Base-by-base conservation (phyloP, 2,113 vertebrate species). In the Motacilla alba region DNA sequence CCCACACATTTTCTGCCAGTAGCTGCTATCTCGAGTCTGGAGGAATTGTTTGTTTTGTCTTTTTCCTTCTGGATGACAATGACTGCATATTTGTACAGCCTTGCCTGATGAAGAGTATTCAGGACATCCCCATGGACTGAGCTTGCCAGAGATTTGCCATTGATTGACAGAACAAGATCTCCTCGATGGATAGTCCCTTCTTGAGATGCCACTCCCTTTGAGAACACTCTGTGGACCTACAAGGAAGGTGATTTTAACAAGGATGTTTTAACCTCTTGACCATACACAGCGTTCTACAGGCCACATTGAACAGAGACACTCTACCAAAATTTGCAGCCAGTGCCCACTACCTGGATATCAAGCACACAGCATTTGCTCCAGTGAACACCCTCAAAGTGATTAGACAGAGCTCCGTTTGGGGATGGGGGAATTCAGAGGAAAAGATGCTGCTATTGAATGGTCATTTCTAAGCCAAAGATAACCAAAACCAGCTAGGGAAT, bases 141-240 rank as follows among this genome's bases (percentile, higher is more conserved):
- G 44, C 97, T 98, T 3, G 97, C 95, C 67, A 99, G 76, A 44
- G 96, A 98, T 52, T 88, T 94, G 35, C 99, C 99, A 46, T 99
- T 99, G 95, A 99, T 97, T 7, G 98, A 99, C 53, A 99, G 76
- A 88, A 99, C 96, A 87, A 96, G 66, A 95, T 99, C 99, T 50
- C 99, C 99, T 66, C 96, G 98, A 95, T 97, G 98, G 91, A 99
- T 97, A 43, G 98, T 99, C 46, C 99, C 98, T 97, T 99, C 99
- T 69, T 98, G 97, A 86, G 98, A 98, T 37, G 99, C 98, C 18
- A 97, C 98, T 58, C 99, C 99, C 96, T 98, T 99, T 81, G 97
- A 97, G 97, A 99, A 99, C 62, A 99, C 98, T 76, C 99, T 98
- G 96, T 99, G 99, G 56, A 99, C 98, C 99, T 99, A 93, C 8